Conservation (phyloP, 2,888 invertebrate species). For the Flexamia atlantica region DNA sequence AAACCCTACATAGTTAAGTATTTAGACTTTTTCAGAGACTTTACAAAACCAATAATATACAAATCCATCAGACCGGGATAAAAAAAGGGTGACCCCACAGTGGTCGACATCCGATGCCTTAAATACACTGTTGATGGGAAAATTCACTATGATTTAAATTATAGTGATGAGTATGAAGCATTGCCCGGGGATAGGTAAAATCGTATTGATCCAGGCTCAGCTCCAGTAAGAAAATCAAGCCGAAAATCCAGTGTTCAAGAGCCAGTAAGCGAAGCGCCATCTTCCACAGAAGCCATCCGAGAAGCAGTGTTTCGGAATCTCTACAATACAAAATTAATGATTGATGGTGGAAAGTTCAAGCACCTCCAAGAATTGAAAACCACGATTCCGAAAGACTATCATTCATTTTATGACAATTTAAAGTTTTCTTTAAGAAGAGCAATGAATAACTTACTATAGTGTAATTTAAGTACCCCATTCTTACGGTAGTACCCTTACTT, state of each 20-base stretch:
- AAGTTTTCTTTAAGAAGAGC: too few relatives aligned
- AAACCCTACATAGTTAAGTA: neutral
- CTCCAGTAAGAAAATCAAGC: neutral
- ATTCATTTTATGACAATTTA: slow-evolving; percentile 3
- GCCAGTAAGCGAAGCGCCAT: neutral
- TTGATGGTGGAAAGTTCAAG: too few relatives aligned
- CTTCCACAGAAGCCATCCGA: neutral
- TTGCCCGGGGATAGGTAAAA: too few relatives aligned
- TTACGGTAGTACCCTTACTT: too few relatives aligned
- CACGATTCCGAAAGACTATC: neutral
- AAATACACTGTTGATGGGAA: neutral
- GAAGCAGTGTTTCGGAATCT: too few relatives aligned
- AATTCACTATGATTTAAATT: too few relatives aligned
- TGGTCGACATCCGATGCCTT: neutral
- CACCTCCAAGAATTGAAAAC: slow-evolving; percentile 9
- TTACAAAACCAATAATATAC: neutral
- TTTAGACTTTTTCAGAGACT: neutral
- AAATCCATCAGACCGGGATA: neutral
- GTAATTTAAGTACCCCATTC: too few relatives aligned
- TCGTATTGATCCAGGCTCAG: too few relatives aligned
- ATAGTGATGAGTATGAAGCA: too few relatives aligned
- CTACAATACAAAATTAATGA: too few relatives aligned
- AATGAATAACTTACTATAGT: too few relatives aligned
- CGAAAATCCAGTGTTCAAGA: neutral
- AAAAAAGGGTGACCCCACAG: neutral